These are phyloP conservation scores for Peribatodes rhomboidaria DNA, from an alignment of 2,888 invertebrate genomes.

Conservation along the genomic window DNA sequence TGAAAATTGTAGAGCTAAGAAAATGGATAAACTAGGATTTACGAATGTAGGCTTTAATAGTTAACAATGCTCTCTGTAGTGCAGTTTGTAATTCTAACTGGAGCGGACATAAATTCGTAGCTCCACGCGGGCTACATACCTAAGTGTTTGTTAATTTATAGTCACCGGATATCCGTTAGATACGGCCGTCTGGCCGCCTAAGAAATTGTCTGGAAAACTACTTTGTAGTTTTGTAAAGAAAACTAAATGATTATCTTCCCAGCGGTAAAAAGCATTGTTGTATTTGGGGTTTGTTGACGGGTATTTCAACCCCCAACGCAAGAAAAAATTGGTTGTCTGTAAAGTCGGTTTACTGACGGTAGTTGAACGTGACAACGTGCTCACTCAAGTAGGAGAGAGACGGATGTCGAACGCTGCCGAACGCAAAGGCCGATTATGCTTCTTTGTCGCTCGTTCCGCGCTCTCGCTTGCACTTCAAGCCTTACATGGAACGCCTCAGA, in stretches of 20 bases:
- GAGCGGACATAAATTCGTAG: conserved; percentile 56
- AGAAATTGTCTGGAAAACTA: conserved; percentile 40
- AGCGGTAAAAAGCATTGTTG: neutral
- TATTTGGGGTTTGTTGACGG: neutral
- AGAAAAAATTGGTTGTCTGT: too few relatives aligned
- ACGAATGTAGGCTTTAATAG: conserved; percentile 6
- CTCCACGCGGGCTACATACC: conserved; percentile 48
- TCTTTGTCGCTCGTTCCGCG: too few relatives aligned
- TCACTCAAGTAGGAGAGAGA: too few relatives aligned
- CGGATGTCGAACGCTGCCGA: too few relatives aligned
- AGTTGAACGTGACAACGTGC: too few relatives aligned
- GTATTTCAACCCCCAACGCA: too few relatives aligned
- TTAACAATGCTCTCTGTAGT: conserved; percentile 22
- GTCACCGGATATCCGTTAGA: conserved; percentile 78
- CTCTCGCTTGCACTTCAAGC: too few relatives aligned
- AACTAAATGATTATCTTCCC: neutral
- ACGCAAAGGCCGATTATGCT: too few relatives aligned
- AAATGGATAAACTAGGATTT: neutral
- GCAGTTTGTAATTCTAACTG: conserved; percentile 34
- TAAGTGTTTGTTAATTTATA: conserved; percentile 74
- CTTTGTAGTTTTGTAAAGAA: conserved; percentile 15
- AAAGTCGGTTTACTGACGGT: too few relatives aligned
- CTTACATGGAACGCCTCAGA: too few relatives aligned
- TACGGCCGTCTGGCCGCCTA: conserved; percentile 64
- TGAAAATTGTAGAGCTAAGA: neutral